These are phyloP conservation scores for Triplophysa tibetana DNA, from an alignment of 2,113 vertebrate genomes.

Conservation along the genomic window DNA sequence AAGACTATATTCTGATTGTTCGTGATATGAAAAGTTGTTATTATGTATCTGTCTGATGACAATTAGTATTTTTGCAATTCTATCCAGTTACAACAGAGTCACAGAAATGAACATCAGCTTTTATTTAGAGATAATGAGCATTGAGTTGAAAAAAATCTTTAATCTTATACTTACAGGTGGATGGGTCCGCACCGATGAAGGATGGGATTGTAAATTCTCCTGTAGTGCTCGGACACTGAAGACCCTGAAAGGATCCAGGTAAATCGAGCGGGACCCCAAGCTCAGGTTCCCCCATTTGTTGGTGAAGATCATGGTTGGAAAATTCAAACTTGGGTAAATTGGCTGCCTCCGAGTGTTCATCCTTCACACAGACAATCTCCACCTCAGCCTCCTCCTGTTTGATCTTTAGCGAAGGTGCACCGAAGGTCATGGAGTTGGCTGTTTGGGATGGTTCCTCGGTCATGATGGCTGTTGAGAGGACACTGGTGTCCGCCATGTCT, in stretches of 20 bases:
- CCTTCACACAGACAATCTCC: slow-evolving; percentile 72
- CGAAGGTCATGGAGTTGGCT: background rate
- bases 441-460: background rate
- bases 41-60: no score
- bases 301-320: slow-evolving; percentile 33
- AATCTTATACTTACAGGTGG: slow-evolving; percentile 42
- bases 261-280: slow-evolving; percentile 28
- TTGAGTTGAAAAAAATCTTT: background rate
- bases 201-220: slow-evolving; percentile 28
- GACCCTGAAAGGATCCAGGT: slow-evolving; percentile 31
- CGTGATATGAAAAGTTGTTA: no score
- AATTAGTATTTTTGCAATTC: no score
- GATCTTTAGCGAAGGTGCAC: slow-evolving; percentile 51
- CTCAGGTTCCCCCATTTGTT: slow-evolving; percentile 32
- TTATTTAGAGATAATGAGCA: background rate
- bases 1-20: no score
- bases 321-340: slow-evolving; percentile 58
- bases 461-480: slow-evolving; percentile 27
- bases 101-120: no score
- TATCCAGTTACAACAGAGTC: no score
- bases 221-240: slow-evolving; percentile 40
- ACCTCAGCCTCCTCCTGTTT: slow-evolving; percentile 69
- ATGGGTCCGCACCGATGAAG: slow-evolving; percentile 41
- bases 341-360: slow-evolving; percentile 66
- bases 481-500: slow-evolving; percentile 16